A percentile compares a stretch with the other conserved stretches of the same genome.
phyloP scores from a whole-genome alignment of 2,797 vertebrate genomes.

The Acipenser transmontanus region DNA sequence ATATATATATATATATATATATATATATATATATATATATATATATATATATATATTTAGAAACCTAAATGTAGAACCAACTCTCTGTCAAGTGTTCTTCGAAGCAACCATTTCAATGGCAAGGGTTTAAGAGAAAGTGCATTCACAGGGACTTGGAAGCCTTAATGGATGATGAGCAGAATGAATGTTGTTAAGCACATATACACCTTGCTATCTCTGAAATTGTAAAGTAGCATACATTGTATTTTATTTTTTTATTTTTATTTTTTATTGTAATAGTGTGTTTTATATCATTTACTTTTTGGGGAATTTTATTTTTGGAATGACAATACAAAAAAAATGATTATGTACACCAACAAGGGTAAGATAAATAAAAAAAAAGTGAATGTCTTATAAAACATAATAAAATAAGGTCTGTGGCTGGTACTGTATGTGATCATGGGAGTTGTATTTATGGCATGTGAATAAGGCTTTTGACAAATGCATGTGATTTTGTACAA shows the following conservation, averaged over 20 bases:
- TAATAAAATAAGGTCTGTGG: neutral
- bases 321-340: neutral
- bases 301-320: neutral
- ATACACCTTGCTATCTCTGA: neutral
- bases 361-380: neutral
- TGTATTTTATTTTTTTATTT: neutral
- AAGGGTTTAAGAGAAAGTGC: too few relatives aligned
- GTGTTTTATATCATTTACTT: neutral
- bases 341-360: neutral
- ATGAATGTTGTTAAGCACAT: neutral
- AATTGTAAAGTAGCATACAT: neutral
- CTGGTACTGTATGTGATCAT: neutral
- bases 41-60: too few relatives aligned
- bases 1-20: too few relatives aligned
- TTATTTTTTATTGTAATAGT: neutral
- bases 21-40: too few relatives aligned
- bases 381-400: neutral
- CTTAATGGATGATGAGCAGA: too few relatives aligned
- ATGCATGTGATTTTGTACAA: slow-evolving; percentile 2
- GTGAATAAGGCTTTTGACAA: slow-evolving; percentile 5
- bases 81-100: too few relatives aligned
- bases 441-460: neutral
- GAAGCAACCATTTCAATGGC: too few relatives aligned
- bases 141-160: too few relatives aligned
- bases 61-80: too few relatives aligned